Conservation (phyloP, 2,888 invertebrate genomes). For the Petrolisthes cinctipes region DNA sequence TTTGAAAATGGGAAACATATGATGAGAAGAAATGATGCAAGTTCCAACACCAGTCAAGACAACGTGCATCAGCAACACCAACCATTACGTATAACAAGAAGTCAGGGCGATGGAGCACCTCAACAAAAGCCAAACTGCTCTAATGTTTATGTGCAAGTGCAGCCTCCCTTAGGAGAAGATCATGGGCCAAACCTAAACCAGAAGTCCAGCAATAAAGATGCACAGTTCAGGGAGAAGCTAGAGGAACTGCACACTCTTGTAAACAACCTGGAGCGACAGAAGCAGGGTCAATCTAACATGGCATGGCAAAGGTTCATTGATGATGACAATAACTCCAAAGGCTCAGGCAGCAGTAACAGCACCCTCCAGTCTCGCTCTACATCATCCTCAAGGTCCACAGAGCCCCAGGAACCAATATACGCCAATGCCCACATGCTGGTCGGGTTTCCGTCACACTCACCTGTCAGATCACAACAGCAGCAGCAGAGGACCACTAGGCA, state of each 20-base stretch:
- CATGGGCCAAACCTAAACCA: constrained; percentile 48
- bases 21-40: constrained; percentile 20
- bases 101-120: constrained; percentile 3
- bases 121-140: constrained; percentile 13
- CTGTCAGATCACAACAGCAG: constrained; percentile 27
- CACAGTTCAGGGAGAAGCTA: constrained; percentile 55
- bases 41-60: constrained; percentile 28
- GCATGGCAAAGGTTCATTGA: constrained; percentile 19
- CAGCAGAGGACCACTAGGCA: constrained; percentile 29
- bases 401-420: constrained; percentile 50
- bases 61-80: constrained; percentile 4
- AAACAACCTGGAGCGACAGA: constrained; percentile 43
- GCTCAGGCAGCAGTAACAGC: constrained; percentile 50
- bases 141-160: constrained; percentile 18
- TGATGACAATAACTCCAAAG: constrained; percentile 45
- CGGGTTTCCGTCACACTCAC: constrained; percentile 9
- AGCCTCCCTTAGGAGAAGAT: constrained; percentile 23
- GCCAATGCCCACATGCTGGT: constrained; percentile 42
- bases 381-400: constrained; percentile 39
- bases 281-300: constrained; percentile 8
- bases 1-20: constrained; percentile 58
- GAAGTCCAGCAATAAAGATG: constrained; percentile 49
- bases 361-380: constrained; percentile 47
- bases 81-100: not conserved
- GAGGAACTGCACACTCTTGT: constrained; percentile 56